These are phyloP conservation scores for Tetragonula carbonaria DNA, from an alignment of 2,888 invertebrate species.

Conservation along the genomic window DNA sequence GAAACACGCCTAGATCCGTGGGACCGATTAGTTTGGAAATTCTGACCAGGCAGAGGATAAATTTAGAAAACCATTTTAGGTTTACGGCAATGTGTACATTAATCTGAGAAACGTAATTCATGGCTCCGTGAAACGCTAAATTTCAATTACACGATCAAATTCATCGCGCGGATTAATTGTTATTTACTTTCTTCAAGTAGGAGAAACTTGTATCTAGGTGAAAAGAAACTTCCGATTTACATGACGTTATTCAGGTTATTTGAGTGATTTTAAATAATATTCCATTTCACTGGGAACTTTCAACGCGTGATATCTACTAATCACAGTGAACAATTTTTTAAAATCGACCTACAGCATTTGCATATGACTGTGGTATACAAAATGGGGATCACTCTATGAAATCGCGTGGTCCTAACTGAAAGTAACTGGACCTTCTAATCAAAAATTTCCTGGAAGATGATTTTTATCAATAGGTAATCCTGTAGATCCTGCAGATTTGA, in stretches of 20 bases:
- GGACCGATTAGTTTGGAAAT: not conserved
- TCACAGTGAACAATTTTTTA: not conserved
- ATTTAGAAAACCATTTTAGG: not conserved
- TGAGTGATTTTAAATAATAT: not conserved
- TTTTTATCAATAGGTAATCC: not conserved
- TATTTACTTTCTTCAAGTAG: not conserved
- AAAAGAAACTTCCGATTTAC: not conserved
- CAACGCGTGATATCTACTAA: not conserved
- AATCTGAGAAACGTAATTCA: not conserved
- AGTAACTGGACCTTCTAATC: no score
- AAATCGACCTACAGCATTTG: not conserved
- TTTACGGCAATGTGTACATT: not conserved
- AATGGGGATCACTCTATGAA: not conserved
- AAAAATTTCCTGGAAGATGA: not conserved
- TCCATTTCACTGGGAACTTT: not conserved
- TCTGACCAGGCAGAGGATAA: not conserved
- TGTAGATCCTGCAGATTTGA: no score
- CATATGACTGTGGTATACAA: not conserved
- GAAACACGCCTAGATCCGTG: not conserved
- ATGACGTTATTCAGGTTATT: no score
- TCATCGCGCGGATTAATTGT: no score
- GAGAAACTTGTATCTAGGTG: not conserved
- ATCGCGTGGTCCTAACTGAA: not conserved
- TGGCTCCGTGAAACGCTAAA: not conserved
- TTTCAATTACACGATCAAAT: not conserved